Evolutionary conservation across 1,140 invertebrate genomes (phyloP).

Genomic region (Drosophila pachea): DNA sequence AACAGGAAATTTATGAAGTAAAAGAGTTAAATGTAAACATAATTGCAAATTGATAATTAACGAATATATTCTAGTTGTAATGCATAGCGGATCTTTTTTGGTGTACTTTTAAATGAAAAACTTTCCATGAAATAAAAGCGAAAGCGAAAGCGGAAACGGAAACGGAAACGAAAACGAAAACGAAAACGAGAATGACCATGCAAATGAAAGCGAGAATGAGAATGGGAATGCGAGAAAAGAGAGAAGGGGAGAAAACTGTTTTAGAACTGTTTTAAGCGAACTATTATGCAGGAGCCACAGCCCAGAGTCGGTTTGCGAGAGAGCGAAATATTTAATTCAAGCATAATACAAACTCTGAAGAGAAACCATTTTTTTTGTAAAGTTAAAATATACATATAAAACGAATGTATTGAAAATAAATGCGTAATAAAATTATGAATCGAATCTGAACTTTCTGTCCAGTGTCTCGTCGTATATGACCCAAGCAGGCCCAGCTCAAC

Average conservation of each 20-base stretch:
- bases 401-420: constrained; percentile 39
- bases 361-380: constrained; percentile 65
- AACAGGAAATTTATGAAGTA: constrained; percentile 5
- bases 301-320: too few relatives aligned
- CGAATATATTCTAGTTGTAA: constrained; percentile 57
- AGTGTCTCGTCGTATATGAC: too few relatives aligned
- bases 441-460: background rate
- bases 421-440: constrained; percentile 38
- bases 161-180: constrained; percentile 45
- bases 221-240: too few relatives aligned
- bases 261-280: too few relatives aligned
- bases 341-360: constrained; percentile 38
- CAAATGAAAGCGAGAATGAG: constrained; percentile 21
- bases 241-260: constrained; percentile 2
- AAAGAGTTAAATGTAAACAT: constrained; percentile 31
- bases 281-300: too few relatives aligned
- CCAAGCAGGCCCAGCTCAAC: too few relatives aligned
- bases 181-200: constrained; percentile 48
- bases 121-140: constrained; percentile 43
- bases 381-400: constrained; percentile 69
- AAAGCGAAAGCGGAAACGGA: constrained; percentile 9
- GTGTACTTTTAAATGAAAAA: constrained; percentile 64
- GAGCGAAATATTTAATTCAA: constrained; percentile 46
- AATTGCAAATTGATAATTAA: constrained; percentile 41
- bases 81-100: constrained; percentile 67